phyloP scores from a whole-genome alignment of 2,113 vertebrate species.

The Zingel zingel region DNA sequence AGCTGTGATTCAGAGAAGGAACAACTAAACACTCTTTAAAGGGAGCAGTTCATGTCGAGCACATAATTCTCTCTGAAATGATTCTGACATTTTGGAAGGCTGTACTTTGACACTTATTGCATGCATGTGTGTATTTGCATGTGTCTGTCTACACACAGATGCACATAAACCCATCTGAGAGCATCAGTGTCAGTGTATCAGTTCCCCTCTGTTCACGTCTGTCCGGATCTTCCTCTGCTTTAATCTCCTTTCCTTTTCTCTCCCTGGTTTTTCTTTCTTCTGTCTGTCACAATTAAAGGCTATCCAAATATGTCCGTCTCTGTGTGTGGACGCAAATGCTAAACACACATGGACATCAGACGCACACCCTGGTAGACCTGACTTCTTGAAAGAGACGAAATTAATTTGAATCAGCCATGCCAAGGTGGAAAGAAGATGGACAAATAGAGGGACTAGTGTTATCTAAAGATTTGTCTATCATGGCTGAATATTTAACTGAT shows the following conservation, averaged over 20 bases:
- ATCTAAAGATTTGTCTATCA: no score
- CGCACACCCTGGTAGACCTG: not conserved
- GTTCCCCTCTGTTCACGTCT: slow-evolving; percentile 38
- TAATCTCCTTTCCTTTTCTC: slow-evolving; percentile 55
- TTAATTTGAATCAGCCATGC: slow-evolving; percentile 3
- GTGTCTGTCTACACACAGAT: slow-evolving; percentile 5
- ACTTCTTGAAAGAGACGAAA: not conserved
- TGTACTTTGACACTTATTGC: slow-evolving; percentile 33
- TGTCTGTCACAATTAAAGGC: slow-evolving; percentile 55
- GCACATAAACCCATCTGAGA: slow-evolving; percentile 40
- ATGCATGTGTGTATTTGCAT: slow-evolving; percentile 24
- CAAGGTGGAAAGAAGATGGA: not conserved
- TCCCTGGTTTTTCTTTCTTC: slow-evolving; percentile 31
- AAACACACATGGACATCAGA: slow-evolving; percentile 11
- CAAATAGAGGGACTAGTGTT: not conserved
- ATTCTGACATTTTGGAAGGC: slow-evolving; percentile 53
- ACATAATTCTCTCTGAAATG: slow-evolving; percentile 1
- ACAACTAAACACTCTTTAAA: slow-evolving; percentile 1
- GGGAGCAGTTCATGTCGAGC: not conserved
- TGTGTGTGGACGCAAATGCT: not conserved
- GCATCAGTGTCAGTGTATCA: slow-evolving; percentile 48
- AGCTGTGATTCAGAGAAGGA: not conserved
- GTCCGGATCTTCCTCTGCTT: slow-evolving; percentile 60
- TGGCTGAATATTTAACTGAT: no score
- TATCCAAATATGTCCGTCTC: slow-evolving; percentile 18